These are phyloP conservation scores for Aptenodytes forsteri DNA, from an alignment of 2,113 vertebrate species.

Conservation along the genomic window DNA sequence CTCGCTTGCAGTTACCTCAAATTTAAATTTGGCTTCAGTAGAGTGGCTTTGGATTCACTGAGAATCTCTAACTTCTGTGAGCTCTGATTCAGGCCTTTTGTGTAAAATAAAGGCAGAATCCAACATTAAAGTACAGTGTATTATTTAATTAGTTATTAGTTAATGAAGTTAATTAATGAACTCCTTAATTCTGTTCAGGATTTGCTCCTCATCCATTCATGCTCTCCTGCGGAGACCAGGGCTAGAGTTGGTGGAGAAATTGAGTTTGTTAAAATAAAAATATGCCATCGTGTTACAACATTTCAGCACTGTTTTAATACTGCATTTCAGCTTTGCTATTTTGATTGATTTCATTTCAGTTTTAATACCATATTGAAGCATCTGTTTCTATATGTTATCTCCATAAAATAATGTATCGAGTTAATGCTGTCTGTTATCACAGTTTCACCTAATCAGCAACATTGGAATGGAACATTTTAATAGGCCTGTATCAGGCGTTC, in stretches of 20 bases:
- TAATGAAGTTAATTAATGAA: neutral
- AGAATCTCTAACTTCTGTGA: neutral
- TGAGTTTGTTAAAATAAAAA: neutral
- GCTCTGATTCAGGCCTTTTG: neutral
- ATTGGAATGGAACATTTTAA: neutral
- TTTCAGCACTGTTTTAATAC: neutral
- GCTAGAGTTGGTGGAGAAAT: neutral
- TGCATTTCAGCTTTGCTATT: neutral
- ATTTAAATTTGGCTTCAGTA: neutral
- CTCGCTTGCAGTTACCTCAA: neutral
- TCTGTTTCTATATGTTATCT: neutral
- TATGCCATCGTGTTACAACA: neutral
- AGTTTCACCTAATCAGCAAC: neutral
- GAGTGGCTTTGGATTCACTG: neutral
- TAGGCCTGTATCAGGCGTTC: neutral
- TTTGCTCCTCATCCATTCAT: neutral
- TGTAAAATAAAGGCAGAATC: neutral
- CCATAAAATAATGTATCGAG: neutral
- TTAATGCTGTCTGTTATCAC: neutral
- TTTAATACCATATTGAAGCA: neutral
- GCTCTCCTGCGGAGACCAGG: neutral
- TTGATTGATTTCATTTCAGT: neutral
- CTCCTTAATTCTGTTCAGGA: neutral
- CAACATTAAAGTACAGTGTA: neutral
- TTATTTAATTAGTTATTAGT: neutral